Percentiles rank a stretch among this genome's conserved stretches.
phyloP scores from a whole-genome alignment of 1,140 invertebrate species.

The Drosophila mojavensis region DNA sequence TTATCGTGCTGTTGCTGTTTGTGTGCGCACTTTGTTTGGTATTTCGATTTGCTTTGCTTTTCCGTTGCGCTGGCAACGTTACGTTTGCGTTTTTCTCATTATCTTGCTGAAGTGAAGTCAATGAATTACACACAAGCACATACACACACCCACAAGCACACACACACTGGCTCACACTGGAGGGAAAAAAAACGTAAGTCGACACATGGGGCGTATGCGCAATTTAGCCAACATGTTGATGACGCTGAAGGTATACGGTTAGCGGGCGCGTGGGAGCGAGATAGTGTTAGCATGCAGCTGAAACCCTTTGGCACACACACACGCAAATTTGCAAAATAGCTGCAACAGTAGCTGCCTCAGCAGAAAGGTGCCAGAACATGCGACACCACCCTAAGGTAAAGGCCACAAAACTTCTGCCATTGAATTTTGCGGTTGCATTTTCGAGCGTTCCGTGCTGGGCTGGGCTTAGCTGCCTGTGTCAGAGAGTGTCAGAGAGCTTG shows the following conservation, averaged over 20 bases:
- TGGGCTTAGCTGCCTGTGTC: neutral
- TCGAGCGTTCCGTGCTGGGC: slow-evolving; percentile 21
- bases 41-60: slow-evolving; percentile 36
- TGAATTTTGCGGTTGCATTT: slow-evolving; percentile 33
- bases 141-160: slow-evolving; percentile 19
- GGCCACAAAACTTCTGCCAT: slow-evolving; percentile 47
- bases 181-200: neutral
- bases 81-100: slow-evolving; percentile 67
- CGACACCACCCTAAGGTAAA: slow-evolving; percentile 14
- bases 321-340: neutral
- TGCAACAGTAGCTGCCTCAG: neutral
- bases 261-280: neutral
- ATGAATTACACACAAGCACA: slow-evolving; percentile 46
- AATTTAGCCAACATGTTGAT: slow-evolving; percentile 58
- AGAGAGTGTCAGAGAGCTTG: slow-evolving; percentile 20
- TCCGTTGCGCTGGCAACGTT: slow-evolving; percentile 35
- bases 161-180: too few relatives aligned
- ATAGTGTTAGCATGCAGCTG: neutral
- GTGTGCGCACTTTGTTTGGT: slow-evolving; percentile 26
- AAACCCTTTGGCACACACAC: slow-evolving; percentile 44
- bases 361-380: slow-evolving; percentile 9
- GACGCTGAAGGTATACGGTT: slow-evolving; percentile 42
- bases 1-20: neutral
- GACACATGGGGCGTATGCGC: slow-evolving; percentile 64
- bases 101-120: slow-evolving; percentile 49